Base-by-base conservation (phyloP, 2,113 vertebrate species). In the Grammomys surdaster region DNA sequence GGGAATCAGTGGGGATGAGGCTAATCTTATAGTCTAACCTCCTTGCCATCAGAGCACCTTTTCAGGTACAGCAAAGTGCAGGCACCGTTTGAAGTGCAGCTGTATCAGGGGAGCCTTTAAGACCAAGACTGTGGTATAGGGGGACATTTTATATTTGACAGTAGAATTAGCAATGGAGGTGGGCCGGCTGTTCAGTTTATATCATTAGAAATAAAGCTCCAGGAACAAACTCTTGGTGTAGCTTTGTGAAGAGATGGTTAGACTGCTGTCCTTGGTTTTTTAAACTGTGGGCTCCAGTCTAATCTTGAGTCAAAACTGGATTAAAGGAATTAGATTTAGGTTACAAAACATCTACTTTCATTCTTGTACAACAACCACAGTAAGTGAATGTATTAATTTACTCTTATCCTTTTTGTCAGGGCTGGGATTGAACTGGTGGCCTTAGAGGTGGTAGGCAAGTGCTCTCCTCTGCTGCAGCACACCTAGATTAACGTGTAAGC, bases 21-120 rank as follows among this genome's bases (percentile, higher is more conserved):
- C 54, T 36, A 17, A 86, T 90, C 94, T 85, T 73, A 76, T 63
- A 82, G 54, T 93, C 43, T 92, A 10, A 90, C 91, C 40, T 85
- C 77, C 43, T 0, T 17, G 84, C 20, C 67, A 84, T 80, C 93
- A 58, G 93, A 87, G n/a, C 76, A 58, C 16, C 72, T 92, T 89
- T 90, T 93, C 70, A 90, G 65, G 43, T 91, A 36, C 51, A 51
- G 13, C 31, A 65, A 89, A 22, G 60, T 48, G 14, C 56, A 48
- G 24, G 70, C 20, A 91, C 69, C 46, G 43, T 60, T 70, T 89
- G 76, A 82, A 33, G 69, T 69, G 54, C 7, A 90, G 2, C 28
- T 75, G 5, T 82, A 40, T 90, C 96, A 56, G 75, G 70, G 91
- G 70, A 73, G 26, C 5, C 88, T 88, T 92, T 46, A 82, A 86